Conservation (phyloP, 2,888 invertebrate genomes). For the Cryptus armator region DNA sequence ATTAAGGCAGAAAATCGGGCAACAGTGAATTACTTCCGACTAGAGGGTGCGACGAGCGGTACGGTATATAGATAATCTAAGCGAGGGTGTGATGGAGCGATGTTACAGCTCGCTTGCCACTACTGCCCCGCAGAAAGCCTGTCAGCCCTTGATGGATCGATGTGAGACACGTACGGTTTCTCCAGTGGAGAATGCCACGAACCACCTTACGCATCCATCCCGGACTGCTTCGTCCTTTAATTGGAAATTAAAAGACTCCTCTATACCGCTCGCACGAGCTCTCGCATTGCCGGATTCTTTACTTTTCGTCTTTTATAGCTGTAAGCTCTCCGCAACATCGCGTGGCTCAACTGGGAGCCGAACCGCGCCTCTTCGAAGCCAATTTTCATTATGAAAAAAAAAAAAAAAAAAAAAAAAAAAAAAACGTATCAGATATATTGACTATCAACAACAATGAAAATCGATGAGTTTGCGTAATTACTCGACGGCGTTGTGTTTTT, state of each 20-base stretch:
- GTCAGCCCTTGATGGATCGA: slow-evolving; percentile 79
- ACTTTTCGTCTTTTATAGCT: background rate
- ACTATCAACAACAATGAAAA: background rate
- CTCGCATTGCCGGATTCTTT: slow-evolving; percentile 1
- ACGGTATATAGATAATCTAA: slow-evolving; percentile 77
- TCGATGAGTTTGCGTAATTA: background rate
- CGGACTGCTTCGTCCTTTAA: slow-evolving; percentile 1
- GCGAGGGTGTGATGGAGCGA: slow-evolving; percentile 76
- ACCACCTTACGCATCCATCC: slow-evolving; percentile 42
- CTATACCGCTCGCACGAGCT: slow-evolving; percentile 2
- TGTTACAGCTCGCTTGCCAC: slow-evolving; percentile 31
- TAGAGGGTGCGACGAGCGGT: slow-evolving; percentile 63
- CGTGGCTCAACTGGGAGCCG: background rate
- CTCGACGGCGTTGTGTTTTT: background rate
- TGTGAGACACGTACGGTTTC: slow-evolving; percentile 72
- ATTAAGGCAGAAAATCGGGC: slow-evolving; percentile 58
- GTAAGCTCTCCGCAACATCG: too few relatives aligned
- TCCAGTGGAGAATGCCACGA: slow-evolving; percentile 33
- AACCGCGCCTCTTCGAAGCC: background rate
- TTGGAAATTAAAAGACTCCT: slow-evolving; percentile 29
- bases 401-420: slow-evolving; percentile 1
- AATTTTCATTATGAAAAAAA: background rate
- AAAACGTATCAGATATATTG: slow-evolving; percentile 10
- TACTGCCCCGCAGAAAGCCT: slow-evolving; percentile 60
- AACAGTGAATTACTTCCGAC: slow-evolving; percentile 67